A percentile compares a stretch with the other conserved stretches of the same genome.
These are phyloP conservation scores for human (Homo sapiens) DNA, from an alignment of 2,113 vertebrate genomes.

Conservation along the genomic window GRCh38 chr11:119730001-119730500, in stretches of 20 bases:
- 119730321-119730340: not conserved
- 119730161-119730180: not conserved
- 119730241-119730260: not conserved
- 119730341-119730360: not conserved
- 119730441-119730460: not conserved
- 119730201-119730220: not conserved
- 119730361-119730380: not conserved
- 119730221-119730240: not conserved
- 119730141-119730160: not conserved
- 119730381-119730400: not conserved
- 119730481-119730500: not conserved
- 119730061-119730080: constrained; percentile 40
- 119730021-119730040: not conserved
- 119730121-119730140: not conserved
- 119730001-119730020: constrained; percentile 37
- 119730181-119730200: not conserved
- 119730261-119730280: not conserved
- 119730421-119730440: not conserved
- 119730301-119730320: constrained; percentile 41
- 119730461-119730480: not conserved
- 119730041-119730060: not conserved
- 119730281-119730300: not conserved
- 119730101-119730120: constrained; percentile 37
- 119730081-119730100: constrained; percentile 38
- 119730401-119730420: not conserved